Percentiles rank a stretch among this genome's conserved stretches.
phyloP scores from a whole-genome alignment of 2,797 vertebrate species.

The Podarcis siculus region DNA sequence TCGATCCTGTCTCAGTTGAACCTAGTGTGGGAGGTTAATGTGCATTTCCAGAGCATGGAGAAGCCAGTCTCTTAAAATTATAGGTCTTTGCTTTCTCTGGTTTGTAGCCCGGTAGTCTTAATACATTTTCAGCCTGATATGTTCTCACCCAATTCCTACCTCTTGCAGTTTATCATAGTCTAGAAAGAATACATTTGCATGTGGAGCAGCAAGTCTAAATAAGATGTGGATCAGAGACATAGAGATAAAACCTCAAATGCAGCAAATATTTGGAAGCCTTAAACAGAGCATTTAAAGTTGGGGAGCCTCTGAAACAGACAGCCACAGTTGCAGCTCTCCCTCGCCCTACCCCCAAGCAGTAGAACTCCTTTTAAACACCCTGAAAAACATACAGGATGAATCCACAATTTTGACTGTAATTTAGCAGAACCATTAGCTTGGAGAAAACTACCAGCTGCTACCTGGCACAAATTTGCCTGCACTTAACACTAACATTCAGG shows the following conservation, averaged over 20 bases:
- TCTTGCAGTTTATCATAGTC: background rate
- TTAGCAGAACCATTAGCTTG: conserved; percentile 38
- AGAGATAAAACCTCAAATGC: background rate
- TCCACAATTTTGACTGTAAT: background rate
- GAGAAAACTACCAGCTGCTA: conserved; percentile 35
- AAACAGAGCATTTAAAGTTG: background rate
- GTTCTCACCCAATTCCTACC: background rate
- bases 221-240: background rate
- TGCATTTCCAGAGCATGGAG: no score
- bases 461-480: conserved; percentile 14
- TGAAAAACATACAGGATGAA: background rate
- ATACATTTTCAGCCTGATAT: background rate
- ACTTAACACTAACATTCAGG: conserved; percentile 9
- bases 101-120: no score
- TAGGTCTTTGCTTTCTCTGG: no score
- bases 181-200: background rate
- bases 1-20: background rate
- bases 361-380: conserved; percentile 8
- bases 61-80: no score
- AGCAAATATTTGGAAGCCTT: background rate
- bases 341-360: background rate
- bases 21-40: no score
- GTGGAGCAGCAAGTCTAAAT: background rate
- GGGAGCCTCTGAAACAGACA: conserved; percentile 18
- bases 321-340: conserved; percentile 10